Conservation (phyloP, 2,113 vertebrate genomes). For the Edolisoma coerulescens region DNA sequence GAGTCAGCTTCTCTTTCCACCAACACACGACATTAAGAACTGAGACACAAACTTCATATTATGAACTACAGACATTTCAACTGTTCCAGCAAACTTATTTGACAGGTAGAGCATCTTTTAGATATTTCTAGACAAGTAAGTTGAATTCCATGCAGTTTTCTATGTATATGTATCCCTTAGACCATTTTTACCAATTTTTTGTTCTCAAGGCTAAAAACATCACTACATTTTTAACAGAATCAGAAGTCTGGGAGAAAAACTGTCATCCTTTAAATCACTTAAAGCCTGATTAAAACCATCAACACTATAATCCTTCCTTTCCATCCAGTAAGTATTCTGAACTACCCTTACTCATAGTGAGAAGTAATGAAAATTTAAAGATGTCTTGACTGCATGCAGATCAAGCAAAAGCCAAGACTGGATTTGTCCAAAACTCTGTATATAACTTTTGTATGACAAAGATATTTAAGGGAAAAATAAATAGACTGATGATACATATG, state of each 20-base stretch:
- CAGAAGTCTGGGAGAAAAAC: background rate
- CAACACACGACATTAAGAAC: background rate
- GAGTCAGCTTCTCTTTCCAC: background rate
- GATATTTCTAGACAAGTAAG: background rate
- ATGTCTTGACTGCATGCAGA: background rate
- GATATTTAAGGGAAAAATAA: background rate
- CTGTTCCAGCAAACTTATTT: background rate
- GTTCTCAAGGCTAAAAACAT: background rate
- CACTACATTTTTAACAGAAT: background rate
- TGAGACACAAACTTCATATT: background rate
- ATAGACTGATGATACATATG: fast-evolving
- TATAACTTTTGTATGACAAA: background rate
- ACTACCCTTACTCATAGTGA: background rate
- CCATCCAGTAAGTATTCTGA: background rate
- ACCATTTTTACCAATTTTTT: background rate
- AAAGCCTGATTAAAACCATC: background rate
- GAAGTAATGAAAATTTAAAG: background rate
- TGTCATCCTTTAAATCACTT: background rate
- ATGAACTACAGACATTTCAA: background rate
- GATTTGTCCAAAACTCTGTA: background rate
- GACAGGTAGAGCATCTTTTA: background rate
- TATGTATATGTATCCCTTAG: background rate
- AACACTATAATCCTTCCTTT: background rate
- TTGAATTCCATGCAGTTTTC: background rate
- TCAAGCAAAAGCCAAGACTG: background rate